A percentile compares a stretch with the other conserved stretches of the same genome.
Conservation (phyloP, 2,113 vertebrate genomes). For the Amblyornis subalaris region DNA sequence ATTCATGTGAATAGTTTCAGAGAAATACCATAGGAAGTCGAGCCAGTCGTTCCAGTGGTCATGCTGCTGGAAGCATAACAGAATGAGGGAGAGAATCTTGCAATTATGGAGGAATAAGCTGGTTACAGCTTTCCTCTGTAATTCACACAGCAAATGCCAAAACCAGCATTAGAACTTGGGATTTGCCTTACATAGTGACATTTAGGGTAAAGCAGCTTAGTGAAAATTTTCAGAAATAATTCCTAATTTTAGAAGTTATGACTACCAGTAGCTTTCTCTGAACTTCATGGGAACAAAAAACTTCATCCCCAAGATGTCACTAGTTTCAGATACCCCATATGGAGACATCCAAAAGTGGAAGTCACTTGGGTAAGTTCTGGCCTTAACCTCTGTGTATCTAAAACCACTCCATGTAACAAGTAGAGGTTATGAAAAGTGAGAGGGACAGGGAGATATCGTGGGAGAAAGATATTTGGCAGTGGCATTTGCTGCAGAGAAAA, state of each 20-base stretch:
- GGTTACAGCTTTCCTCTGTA: neutral
- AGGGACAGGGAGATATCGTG: neutral
- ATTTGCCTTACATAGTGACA: neutral
- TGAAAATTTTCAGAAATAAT: neutral
- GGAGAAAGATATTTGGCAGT: slow-evolving; percentile 12
- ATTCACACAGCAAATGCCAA: neutral
- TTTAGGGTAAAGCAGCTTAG: neutral
- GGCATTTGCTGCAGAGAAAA: neutral
- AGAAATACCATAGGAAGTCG: neutral
- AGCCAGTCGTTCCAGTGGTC: neutral
- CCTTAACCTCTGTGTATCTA: neutral
- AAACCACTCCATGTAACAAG: neutral
- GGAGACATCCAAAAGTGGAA: neutral
- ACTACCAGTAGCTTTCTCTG: neutral
- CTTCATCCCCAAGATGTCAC: neutral
- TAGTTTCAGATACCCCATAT: neutral
- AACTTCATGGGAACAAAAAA: slow-evolving; percentile 5
- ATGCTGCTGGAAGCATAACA: neutral
- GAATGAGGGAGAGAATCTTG: neutral
- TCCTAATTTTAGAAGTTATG: neutral
- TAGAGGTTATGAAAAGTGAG: slow-evolving; percentile 14
- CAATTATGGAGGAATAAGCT: neutral
- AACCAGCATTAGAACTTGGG: neutral
- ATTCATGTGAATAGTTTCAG: neutral
- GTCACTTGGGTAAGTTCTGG: neutral